Evolutionary conservation across 2,888 invertebrate genomes (phyloP).

Genomic region (Oeneis ivallda): DNA sequence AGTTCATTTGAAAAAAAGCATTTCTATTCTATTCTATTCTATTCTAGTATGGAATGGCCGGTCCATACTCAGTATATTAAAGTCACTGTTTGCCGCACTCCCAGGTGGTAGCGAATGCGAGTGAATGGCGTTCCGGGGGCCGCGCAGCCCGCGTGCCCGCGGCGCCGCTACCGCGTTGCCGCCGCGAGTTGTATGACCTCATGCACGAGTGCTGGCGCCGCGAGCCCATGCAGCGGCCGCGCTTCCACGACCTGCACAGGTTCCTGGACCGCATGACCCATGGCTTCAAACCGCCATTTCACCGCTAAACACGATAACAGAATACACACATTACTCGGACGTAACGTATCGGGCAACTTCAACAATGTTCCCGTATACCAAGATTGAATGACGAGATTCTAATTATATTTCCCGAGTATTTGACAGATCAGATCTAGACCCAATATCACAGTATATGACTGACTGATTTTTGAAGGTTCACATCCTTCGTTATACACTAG

Average conservation of each 20-base stretch:
- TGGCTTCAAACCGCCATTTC: constrained; percentile 80
- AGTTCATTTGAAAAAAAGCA: too few relatives aligned
- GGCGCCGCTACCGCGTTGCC: constrained; percentile 88
- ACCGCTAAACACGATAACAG: constrained; percentile 46
- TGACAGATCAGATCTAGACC: background rate
- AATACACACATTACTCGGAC: too few relatives aligned
- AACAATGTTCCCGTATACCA: too few relatives aligned
- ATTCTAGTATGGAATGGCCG: too few relatives aligned
- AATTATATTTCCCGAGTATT: too few relatives aligned
- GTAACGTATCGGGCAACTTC: background rate
- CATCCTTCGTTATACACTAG: constrained; percentile 17
- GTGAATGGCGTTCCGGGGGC: constrained; percentile 83
- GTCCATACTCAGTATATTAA: too few relatives aligned
- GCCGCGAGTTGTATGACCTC: constrained; percentile 93
- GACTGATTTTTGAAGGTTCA: background rate
- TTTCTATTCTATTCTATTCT: too few relatives aligned
- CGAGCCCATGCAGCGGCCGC: constrained; percentile 89
- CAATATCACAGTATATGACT: background rate
- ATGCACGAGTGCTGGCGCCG: constrained; percentile 96
- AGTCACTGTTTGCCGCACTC: background rate
- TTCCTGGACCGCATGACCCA: constrained; percentile 90
- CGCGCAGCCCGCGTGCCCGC: constrained; percentile 71
- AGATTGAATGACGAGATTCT: too few relatives aligned
- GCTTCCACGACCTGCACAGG: constrained; percentile 93
- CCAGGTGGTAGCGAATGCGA: constrained; percentile 84